Conservation (phyloP, 2,113 vertebrate species). For the Puntigrus tetrazona region DNA sequence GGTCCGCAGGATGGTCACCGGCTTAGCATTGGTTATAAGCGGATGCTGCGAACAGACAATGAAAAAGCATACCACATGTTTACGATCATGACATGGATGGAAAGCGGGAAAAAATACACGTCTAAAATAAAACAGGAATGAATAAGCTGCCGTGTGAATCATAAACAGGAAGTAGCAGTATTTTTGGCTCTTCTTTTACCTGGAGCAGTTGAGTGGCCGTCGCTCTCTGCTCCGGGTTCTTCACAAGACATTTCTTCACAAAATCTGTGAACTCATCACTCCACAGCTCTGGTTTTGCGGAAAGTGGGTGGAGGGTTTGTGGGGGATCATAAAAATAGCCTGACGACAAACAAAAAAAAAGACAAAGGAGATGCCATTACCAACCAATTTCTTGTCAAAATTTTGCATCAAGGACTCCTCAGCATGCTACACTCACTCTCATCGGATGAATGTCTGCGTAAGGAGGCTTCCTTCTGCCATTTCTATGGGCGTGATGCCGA, state of each 20-base stretch:
- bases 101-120: too few species aligned
- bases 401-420: neutral
- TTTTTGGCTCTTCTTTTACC: slow-evolving; percentile 71
- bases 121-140: neutral
- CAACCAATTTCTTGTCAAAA: neutral
- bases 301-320: slow-evolving; percentile 98
- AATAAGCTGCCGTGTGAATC: neutral
- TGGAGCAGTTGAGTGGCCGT: slow-evolving; percentile 97
- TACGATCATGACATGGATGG: neutral
- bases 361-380: neutral
- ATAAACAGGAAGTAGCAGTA: neutral
- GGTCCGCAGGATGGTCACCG: slow-evolving; percentile 93
- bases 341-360: slow-evolving; percentile 53
- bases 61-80: neutral
- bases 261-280: slow-evolving; percentile 98
- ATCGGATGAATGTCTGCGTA: slow-evolving; percentile 81
- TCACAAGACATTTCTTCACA: slow-evolving; percentile 98
- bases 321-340: slow-evolving; percentile 99
- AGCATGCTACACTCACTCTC: slow-evolving; percentile 67
- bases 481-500: slow-evolving; percentile 96
- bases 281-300: slow-evolving; percentile 96
- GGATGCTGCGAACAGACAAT: slow-evolving; percentile 78
- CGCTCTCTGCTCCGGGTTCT: slow-evolving; percentile 97
- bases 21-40: slow-evolving; percentile 96
- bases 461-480: slow-evolving; percentile 94